Evolutionary conservation across 2,113 vertebrate genomes (phyloP).

Genomic region (Amblyopsis rosae): DNA sequence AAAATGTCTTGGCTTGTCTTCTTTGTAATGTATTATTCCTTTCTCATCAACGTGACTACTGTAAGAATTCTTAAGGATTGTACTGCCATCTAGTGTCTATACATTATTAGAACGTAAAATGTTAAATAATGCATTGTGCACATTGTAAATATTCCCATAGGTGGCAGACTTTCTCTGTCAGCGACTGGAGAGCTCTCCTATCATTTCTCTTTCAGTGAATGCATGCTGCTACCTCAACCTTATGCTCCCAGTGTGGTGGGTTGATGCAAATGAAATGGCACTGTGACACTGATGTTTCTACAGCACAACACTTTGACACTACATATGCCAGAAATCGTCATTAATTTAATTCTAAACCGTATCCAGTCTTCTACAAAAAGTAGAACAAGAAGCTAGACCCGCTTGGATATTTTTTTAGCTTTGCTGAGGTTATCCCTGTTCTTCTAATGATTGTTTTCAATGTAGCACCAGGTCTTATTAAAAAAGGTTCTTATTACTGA

Average conservation of each 20-base stretch:
- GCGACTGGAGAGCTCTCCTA: neutral
- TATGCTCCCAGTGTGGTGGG: neutral
- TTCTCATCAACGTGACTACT: neutral
- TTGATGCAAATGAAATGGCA: slow-evolving; percentile 18
- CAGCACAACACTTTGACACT: slow-evolving; percentile 29
- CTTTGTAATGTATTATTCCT: no score
- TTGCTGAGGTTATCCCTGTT: slow-evolving; percentile 28
- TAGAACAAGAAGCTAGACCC: slow-evolving; percentile 5
- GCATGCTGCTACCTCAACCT: neutral
- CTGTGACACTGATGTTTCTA: slow-evolving; percentile 45
- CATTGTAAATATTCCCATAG: slow-evolving; percentile 38
- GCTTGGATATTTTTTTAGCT: slow-evolving; percentile 11
- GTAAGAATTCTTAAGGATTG: slow-evolving; percentile 6
- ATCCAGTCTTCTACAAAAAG: slow-evolving; percentile 26
- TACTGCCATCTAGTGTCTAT: slow-evolving; percentile 47
- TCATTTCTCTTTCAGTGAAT: neutral
- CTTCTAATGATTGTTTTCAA: neutral
- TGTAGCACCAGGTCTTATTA: slow-evolving; percentile 1
- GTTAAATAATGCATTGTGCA: neutral
- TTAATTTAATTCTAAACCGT: slow-evolving; percentile 36
- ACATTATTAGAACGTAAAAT: slow-evolving; percentile 23
- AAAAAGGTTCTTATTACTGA: neutral
- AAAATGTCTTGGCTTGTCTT: no score
- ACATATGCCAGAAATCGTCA: slow-evolving; percentile 30
- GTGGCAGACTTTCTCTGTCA: slow-evolving; percentile 56